Evolutionary conservation across 1,140 invertebrate genomes (phyloP).

Genomic region (Sweltsa coloradensis): DNA sequence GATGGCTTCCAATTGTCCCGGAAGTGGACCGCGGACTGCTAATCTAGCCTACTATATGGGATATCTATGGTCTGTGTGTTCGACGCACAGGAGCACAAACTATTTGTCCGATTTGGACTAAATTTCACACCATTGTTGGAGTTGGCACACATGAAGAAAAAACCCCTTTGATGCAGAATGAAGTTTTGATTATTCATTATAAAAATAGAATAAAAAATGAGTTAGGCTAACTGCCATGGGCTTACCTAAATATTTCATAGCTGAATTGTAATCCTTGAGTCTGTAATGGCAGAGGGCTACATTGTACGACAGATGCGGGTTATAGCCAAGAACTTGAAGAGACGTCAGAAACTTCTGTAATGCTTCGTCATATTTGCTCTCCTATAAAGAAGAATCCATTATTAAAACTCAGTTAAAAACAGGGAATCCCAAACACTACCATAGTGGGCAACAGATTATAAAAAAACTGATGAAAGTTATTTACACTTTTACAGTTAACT

Average conservation of each 20-base stretch:
- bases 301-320: slow-evolving; percentile 89
- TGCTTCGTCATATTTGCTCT: slow-evolving; percentile 80
- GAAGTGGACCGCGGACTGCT: no score
- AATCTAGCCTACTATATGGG: not conserved
- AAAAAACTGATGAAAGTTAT: not conserved
- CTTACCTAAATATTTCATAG: slow-evolving; percentile 72
- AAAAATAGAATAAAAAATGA: slow-evolving; percentile 5
- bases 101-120: no score
- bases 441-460: no score
- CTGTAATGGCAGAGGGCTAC: slow-evolving; percentile 92
- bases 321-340: slow-evolving; percentile 77
- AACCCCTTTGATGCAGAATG: no score
- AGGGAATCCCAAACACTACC: no score
- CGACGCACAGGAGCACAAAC: no score
- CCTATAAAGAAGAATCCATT: slow-evolving; percentile 35
- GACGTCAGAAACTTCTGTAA: slow-evolving; percentile 84
- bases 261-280: slow-evolving; percentile 84
- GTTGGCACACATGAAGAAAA: no score
- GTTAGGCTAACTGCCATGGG: no score
- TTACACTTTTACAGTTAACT: not conserved
- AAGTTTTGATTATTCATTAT: not conserved
- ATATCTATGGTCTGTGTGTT: not conserved
- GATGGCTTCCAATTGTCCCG: no score
- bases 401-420: slow-evolving; percentile 6
- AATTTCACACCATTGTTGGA: no score